Base-by-base conservation (phyloP, 1,140 invertebrate genomes). In the Anastatus disparis region DNA sequence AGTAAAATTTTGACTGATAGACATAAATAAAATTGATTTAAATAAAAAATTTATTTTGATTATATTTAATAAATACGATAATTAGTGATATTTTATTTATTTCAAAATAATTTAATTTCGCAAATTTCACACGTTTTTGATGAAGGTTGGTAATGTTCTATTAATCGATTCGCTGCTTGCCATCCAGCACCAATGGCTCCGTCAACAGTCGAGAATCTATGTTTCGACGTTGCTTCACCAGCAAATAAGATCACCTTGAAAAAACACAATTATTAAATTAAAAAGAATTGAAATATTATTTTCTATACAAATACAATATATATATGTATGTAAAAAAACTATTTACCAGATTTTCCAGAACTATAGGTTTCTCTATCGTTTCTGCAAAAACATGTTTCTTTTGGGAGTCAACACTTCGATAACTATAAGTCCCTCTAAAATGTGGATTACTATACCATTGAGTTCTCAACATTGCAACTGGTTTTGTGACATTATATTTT, bases 101-200 rank as follows among this genome's bases (percentile, higher is more conserved):
- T n/a, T n/a, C n/a, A n/a, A n/a, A n/a, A n/a, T n/a, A n/a, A n/a
- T n/a, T n/a, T n/a, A n/a, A n/a, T n/a, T n/a, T n/a, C n/a, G n/a
- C n/a, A n/a, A n/a, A n/a, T n/a, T n/a, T n/a, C n/a, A n/a, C n/a
- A n/a, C n/a, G n/a, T n/a, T n/a, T n/a, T n/a, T n/a, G n/a, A n/a
- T n/a, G n/a, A n/a, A n/a, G n/a, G n/a, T n/a, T 24, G 20, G 31
- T 77, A 69, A 85, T 78, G 52, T 31, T 79, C 75, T 26, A 84
- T 78, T 15, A 84, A 44, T 79, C 88, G 84, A 35, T 92, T 87
- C 15, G 93, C 93, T 81, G 94, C 93, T 61, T 92, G 86, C 83
- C 90, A 91, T 0, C 93, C 93, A 27, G 89, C 88, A 78, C 91
- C 90, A 1, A 94, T 83, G 1, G 93, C 93, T 4, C 93, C 93